Evolutionary conservation across 2,797 vertebrate genomes (phyloP).

Genomic region (Poecilia gillii): DNA sequence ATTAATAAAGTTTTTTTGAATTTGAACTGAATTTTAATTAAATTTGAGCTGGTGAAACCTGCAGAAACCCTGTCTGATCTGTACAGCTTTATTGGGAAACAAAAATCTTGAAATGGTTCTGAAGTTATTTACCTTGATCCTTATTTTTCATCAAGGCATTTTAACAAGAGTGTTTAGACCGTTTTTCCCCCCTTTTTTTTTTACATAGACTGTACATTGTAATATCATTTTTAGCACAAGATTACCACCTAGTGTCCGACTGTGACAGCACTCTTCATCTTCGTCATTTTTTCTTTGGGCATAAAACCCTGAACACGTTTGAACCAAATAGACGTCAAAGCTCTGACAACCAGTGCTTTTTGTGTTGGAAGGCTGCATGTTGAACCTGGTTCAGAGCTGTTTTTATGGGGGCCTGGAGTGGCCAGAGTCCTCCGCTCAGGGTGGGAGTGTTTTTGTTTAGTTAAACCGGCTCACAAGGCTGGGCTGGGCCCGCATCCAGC

Average conservation of each 20-base stretch:
- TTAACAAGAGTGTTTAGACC: not conserved
- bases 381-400: conserved; percentile 56
- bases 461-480: conserved; percentile 70
- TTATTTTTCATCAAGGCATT: not conserved
- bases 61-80: not conserved
- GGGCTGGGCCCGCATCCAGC: conserved; percentile 68
- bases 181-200: not conserved
- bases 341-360: conserved; percentile 29
- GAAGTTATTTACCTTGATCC: not conserved
- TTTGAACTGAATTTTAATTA: too few species aligned
- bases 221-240: conserved; percentile 47
- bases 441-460: conserved; percentile 77
- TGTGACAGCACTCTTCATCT: conserved; percentile 16
- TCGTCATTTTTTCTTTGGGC: conserved; percentile 25
- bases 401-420: conserved; percentile 55
- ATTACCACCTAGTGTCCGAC: conserved; percentile 71
- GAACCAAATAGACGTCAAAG: conserved; percentile 42
- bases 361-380: conserved; percentile 35
- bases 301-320: conserved; percentile 29
- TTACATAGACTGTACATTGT: not conserved
- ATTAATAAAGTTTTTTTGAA: too few species aligned
- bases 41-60: too few species aligned
- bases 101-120: not conserved
- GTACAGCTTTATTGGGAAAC: not conserved
- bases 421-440: conserved; percentile 48